phyloP scores from a whole-genome alignment of 2,113 vertebrate genomes.

The Epinephelus fuscoguttatus region DNA sequence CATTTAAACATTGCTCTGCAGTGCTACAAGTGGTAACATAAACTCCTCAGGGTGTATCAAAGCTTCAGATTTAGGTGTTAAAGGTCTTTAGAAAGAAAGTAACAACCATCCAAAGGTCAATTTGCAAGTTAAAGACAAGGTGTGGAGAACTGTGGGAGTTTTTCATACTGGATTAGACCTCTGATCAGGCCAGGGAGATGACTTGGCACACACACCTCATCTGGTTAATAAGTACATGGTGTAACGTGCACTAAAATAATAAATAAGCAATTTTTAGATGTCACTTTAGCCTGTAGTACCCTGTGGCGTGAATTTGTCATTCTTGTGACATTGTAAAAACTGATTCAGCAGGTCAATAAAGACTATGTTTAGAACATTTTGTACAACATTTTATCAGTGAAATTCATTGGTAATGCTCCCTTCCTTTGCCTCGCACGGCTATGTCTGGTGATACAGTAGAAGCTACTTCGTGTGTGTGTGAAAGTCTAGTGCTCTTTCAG shows the following conservation, averaged over 20 bases:
- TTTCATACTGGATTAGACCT: conserved; percentile 12
- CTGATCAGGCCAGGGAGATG: conserved; percentile 3
- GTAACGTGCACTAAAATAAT: conserved; percentile 36
- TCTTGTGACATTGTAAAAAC: neutral
- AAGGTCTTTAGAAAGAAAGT: conserved; percentile 3
- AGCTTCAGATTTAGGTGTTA: neutral
- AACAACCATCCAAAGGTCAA: conserved; percentile 31
- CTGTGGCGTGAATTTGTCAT: neutral
- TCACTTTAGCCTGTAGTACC: neutral
- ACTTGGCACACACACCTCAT: neutral
- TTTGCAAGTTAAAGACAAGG: conserved; percentile 20
- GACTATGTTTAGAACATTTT: neutral
- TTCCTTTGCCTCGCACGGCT: neutral
- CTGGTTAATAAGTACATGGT: conserved; percentile 40
- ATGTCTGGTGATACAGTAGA: neutral
- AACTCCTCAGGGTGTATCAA: neutral
- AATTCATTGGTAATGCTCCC: neutral
- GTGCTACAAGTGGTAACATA: neutral
- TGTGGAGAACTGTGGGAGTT: conserved; percentile 36
- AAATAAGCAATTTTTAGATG: conserved; percentile 26
- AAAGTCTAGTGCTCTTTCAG: conserved; percentile 43
- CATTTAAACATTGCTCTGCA: neutral
- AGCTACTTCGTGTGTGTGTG: conserved; percentile 37
- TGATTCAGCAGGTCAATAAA: neutral
- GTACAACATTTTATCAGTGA: neutral